Evolutionary conservation across 2,888 invertebrate species (phyloP).

Genomic region (Drosophila neutralis): DNA sequence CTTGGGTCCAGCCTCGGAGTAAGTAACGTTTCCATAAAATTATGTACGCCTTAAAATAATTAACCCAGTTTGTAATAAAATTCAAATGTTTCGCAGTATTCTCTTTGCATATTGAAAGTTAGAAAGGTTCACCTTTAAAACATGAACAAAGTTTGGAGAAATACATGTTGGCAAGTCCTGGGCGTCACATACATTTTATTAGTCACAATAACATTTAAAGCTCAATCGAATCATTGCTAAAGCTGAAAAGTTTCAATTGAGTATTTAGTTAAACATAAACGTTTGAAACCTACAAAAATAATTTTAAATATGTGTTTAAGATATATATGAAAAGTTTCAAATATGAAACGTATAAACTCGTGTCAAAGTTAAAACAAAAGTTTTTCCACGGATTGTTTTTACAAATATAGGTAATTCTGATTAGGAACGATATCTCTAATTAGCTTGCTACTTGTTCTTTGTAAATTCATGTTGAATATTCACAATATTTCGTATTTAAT

Average conservation of each 20-base stretch:
- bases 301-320: too few relatives aligned
- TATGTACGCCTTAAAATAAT: too few relatives aligned
- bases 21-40: constrained; percentile 23
- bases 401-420: too few relatives aligned
- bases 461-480: not conserved
- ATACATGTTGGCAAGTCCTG: not conserved
- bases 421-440: too few relatives aligned
- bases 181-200: not conserved
- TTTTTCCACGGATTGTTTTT: too few relatives aligned
- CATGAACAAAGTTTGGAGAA: not conserved
- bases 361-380: too few relatives aligned
- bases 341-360: too few relatives aligned
- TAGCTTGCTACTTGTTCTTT: not conserved
- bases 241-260: too few relatives aligned
- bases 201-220: too few relatives aligned
- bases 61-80: not conserved
- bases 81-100: not conserved
- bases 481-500: not conserved
- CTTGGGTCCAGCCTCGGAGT: constrained; percentile 76
- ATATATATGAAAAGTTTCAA: not conserved
- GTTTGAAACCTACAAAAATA: too few relatives aligned
- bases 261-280: too few relatives aligned
- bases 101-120: not conserved
- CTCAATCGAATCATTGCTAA: too few relatives aligned
- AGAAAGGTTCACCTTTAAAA: not conserved